Evolutionary conservation across 2,113 vertebrate genomes (phyloP), one percentile per base, ranked within the genome.

Genomic region (Thunnus thynnus): DNA sequence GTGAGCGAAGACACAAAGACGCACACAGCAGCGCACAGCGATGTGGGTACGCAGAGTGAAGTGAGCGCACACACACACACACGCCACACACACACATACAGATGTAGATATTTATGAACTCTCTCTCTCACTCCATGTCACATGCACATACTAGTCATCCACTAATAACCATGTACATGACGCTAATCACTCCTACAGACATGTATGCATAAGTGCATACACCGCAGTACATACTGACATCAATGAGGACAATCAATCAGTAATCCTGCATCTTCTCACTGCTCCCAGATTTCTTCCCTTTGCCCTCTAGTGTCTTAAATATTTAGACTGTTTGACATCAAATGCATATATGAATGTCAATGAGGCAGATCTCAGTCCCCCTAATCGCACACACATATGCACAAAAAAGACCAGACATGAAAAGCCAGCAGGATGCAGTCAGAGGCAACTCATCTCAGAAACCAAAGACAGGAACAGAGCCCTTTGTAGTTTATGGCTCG

Each of bases 281-380:
- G 62, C 32, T 72, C 62, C 75, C 74, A 79, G 56, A 88, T 91
- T 62, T 85, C 79, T 91, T 88, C 84, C 73, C 56, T 69, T 83
- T 93, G 89, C 86, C 89, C 84, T 91, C 76, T 74, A 88, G 86
- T 91, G 90, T 84, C 90, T 92, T 90, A 86, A 93, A 93, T 93
- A 93, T 94, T 94, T 92, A 92, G 86, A 91, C 90, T 76, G 81
- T 87, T 93, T 93, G 88, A 94, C 91, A 93, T 93, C 88, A 94
- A 92, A 91, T 92, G 86, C 90, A 94, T 92, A 88, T 80, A 93
- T 93, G 88, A 93, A 94, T 94, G 69, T 68, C 83, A 93, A 94
- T 91, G 86, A 85, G 74, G 79, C 60, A 65, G 73, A 85, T 90
- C 82, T 86, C 76, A 78, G 87, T 55, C 55, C 76, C 76, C 48